Percentiles rank a stretch among this genome's conserved stretches.
Conservation (phyloP, 2,888 invertebrate species). For the Caenorhabditis angaria region DNA sequence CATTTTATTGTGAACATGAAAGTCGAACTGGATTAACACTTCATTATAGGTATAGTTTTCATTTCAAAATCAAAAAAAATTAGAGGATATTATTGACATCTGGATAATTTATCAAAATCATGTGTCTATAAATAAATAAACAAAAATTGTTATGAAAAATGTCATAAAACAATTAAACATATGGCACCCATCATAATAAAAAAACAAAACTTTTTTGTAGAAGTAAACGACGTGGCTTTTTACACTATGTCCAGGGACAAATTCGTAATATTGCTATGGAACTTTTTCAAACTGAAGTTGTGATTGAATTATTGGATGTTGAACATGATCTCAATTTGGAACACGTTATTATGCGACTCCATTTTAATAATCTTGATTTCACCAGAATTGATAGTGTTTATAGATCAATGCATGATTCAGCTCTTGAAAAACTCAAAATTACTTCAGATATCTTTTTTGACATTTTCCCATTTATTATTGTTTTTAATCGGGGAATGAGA, state of each 20-base stretch:
- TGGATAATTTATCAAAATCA: neutral
- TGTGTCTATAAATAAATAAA: neutral
- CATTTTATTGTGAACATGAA: conserved; percentile 95
- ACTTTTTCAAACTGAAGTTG: conserved; percentile 92
- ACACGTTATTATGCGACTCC: conserved; percentile 90
- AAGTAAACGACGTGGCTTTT: conserved; percentile 90
- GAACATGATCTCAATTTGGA: conserved; percentile 88
- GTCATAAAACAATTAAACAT: neutral
- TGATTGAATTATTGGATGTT: conserved; percentile 87
- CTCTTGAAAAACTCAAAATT: conserved; percentile 56
- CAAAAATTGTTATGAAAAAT: neutral
- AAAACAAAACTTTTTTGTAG: conserved; percentile 61
- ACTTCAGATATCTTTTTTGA: conserved; percentile 84
- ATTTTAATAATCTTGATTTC: conserved; percentile 86
- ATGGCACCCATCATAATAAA: neutral
- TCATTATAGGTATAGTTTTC: conserved; percentile 80
- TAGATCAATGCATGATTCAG: conserved; percentile 33
- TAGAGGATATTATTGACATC: neutral
- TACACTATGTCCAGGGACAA: conserved; percentile 89
- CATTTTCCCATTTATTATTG: conserved; percentile 96
- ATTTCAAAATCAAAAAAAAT: neutral
- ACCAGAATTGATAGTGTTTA: conserved; percentile 20
- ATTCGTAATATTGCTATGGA: conserved; percentile 74
- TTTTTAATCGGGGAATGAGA: conserved; percentile 81
- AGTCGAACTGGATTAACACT: conserved; percentile 88